Conservation (phyloP, 2,888 invertebrate species). For the Yponomeuta evonymella region DNA sequence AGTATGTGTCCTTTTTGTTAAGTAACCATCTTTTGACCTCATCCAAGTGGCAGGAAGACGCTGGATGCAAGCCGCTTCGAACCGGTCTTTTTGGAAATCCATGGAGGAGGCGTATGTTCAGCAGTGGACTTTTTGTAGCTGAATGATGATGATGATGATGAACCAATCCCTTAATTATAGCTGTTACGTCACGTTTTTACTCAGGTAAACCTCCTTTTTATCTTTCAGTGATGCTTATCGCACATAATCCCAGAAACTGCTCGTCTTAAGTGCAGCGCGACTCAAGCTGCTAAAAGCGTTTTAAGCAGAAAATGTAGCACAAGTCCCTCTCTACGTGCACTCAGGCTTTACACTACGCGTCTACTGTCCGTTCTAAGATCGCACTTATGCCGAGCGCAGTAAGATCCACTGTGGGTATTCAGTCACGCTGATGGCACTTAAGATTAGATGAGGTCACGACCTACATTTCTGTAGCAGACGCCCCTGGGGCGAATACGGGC, state of each 20-base stretch:
- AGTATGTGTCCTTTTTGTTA: too few relatives aligned
- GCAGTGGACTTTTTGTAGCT: too few relatives aligned
- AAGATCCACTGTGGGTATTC: background rate
- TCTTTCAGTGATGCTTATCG: background rate
- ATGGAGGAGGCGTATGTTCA: too few relatives aligned
- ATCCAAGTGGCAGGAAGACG: too few relatives aligned
- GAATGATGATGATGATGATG: too few relatives aligned
- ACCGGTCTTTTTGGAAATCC: too few relatives aligned
- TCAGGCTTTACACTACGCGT: background rate
- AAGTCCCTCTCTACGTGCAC: background rate
- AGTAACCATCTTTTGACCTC: too few relatives aligned
- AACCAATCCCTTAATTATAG: too few relatives aligned
- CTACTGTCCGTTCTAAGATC: too few relatives aligned
- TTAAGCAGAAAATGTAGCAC: background rate
- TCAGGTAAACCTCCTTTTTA: background rate
- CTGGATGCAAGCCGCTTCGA: too few relatives aligned
- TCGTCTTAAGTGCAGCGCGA: background rate
- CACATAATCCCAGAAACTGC: background rate
- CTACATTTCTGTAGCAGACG: conserved; percentile 31
- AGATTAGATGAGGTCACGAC: conserved; percentile 31
- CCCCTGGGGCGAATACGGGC: conserved; percentile 22
- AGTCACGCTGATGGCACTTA: background rate
- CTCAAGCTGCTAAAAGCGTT: background rate
- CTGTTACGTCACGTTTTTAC: too few relatives aligned
- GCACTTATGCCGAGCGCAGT: background rate